Base-by-base conservation (phyloP, 2,113 vertebrate genomes). In the Oostethus manadensis region DNA sequence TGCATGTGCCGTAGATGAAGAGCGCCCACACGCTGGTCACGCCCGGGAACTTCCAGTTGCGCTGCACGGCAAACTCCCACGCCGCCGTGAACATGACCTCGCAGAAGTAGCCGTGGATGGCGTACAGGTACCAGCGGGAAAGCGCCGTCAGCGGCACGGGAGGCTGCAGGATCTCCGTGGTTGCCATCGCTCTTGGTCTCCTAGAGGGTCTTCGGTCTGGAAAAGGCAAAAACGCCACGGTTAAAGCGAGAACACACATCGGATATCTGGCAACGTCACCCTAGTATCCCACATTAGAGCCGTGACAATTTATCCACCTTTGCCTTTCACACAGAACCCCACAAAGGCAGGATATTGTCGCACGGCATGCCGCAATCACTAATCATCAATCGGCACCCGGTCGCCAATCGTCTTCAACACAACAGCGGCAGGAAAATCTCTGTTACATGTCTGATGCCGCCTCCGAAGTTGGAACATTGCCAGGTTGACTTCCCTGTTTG, bases 11-110 rank as follows among this genome's bases (percentile, higher is more conserved):
- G 58, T 99, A 99, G 87, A 99, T 97, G 89, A 99, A 97, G 58
- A 99, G 92, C 0, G 96, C 96, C 96, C 96, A 99, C 50, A 99
- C 94, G 51, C 96, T 99, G 65, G 96, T 99, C 64, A 98, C 95
- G 3, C 96, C 96, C 0, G 96, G 96, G 69, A 99, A 97, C 77
- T 98, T 98, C 96, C 96, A 99, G 90, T 98, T 97, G 77, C 92
- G 92, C 87, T 96, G 92, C 62, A 94, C 92, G 66, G 93, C 94
- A 35, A 98, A 99, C 59, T 98, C 96, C 96, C 96, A 99, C 71
- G 95, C 93, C 0, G 96, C 96, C 0, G 96, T 99, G 89, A 99
- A 99, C 95, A 99, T 98, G 79, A 99, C 96, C 88, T 99, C 96
- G 51, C 96, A 99, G 89, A 99, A 98, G 83, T 98, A 99, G 77